Evolutionary conservation across 92 coral and sea anemone genomes (phyloP).

Genomic region (Zoanthus sociatus): DNA sequence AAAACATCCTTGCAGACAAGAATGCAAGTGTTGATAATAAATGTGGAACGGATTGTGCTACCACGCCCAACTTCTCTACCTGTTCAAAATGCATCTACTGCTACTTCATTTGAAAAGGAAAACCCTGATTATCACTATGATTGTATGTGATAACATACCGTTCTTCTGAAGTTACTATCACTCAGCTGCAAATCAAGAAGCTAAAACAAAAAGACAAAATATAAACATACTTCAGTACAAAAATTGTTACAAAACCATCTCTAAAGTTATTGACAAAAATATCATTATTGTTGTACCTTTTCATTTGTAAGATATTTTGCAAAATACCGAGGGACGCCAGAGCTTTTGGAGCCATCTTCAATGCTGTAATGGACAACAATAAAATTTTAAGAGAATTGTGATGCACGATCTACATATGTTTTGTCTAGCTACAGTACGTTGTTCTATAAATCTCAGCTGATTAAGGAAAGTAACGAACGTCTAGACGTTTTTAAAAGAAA

Average conservation of each 20-base stretch:
- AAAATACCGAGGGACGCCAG: conserved; percentile 73
- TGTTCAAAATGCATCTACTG: too few species aligned
- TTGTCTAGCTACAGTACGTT: too few species aligned
- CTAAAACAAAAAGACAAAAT: conserved; percentile 44
- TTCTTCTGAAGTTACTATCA: conserved; percentile 96
- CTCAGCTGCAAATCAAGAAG: conserved; percentile 93
- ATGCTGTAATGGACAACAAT: conserved; percentile 11
- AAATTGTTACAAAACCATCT: background rate
- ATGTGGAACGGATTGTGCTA: too few species aligned
- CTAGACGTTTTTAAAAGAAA: too few species aligned
- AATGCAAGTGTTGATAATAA: too few species aligned
- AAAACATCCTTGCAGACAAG: too few species aligned
- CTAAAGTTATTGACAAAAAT: background rate
- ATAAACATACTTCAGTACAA: background rate
- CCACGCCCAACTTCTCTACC: too few species aligned
- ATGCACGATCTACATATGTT: background rate
- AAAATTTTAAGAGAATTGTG: background rate
- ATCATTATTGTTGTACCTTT: conserved; percentile 65
- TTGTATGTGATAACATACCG: conserved; percentile 64
- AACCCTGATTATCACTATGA: background rate
- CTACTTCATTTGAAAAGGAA: too few species aligned
- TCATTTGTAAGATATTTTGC: conserved; percentile 96
- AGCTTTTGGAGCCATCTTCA: conserved; percentile 45
- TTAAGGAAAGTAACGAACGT: too few species aligned
- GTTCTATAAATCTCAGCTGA: too few species aligned